Percentiles rank a stretch among this genome's conserved stretches.
phyloP scores from a whole-genome alignment of 2,113 vertebrate species.

The Sinocyclocheilus grahami region DNA sequence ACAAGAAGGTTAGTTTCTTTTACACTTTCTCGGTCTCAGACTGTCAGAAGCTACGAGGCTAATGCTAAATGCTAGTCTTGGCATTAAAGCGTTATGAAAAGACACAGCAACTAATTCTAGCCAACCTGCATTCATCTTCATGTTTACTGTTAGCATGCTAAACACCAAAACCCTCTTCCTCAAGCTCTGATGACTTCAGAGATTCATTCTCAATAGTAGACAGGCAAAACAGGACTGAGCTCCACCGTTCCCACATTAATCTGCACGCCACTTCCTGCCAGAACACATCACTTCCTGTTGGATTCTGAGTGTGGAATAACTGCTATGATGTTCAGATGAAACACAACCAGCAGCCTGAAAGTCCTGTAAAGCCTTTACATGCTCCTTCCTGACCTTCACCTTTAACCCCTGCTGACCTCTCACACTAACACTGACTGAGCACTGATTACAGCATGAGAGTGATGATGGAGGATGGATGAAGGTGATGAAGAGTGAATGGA shows the following conservation, averaged over 20 bases:
- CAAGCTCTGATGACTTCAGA: neutral
- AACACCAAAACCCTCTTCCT: neutral
- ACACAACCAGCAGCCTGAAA: neutral
- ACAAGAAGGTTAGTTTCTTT: conserved; percentile 59
- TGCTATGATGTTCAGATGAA: neutral
- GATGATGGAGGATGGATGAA: neutral
- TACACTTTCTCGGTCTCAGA: neutral
- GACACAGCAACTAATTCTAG: conserved; percentile 37
- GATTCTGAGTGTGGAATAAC: neutral
- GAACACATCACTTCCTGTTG: neutral
- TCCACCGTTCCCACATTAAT: neutral
- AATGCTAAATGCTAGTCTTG: conserved; percentile 8
- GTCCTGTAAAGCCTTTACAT: neutral
- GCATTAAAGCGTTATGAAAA: conserved; percentile 6
- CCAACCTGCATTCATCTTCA: neutral
- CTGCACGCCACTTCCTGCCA: conserved; percentile 14
- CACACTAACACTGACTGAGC: conserved; percentile 15
- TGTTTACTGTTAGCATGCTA: conserved; percentile 17
- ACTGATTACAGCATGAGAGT: neutral
- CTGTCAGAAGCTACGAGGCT: conserved; percentile 5
- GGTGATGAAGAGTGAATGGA: neutral
- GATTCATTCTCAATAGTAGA: neutral
- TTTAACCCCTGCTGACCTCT: conserved; percentile 18
- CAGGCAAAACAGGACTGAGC: neutral
- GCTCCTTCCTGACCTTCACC: conserved; percentile 16